Conservation (phyloP, 2,797 vertebrate genomes). For the Argentina silus region DNA sequence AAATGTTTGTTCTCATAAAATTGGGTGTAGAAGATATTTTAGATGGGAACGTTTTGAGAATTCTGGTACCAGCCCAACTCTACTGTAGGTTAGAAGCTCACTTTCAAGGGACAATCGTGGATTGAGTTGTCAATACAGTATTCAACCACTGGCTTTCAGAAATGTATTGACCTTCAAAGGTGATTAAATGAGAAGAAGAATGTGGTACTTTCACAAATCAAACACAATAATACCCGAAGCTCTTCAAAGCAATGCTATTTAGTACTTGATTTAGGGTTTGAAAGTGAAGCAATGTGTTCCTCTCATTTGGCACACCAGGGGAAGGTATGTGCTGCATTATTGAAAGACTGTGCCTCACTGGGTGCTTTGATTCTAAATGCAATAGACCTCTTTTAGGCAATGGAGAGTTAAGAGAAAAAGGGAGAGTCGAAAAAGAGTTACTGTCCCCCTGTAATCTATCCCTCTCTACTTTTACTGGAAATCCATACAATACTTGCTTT, state of each 20-base stretch:
- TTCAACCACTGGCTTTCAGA: background rate
- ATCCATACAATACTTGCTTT: conserved; percentile 61
- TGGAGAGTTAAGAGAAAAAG: conserved; percentile 37
- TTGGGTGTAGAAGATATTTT: too few species aligned
- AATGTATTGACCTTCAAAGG: background rate
- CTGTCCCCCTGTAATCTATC: conserved; percentile 41
- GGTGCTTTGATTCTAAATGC: conserved; percentile 62
- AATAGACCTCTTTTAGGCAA: conserved; percentile 59
- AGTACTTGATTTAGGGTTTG: conserved; percentile 37
- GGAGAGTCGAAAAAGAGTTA: background rate
- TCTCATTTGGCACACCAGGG: conserved; percentile 31
- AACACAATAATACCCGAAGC: conserved; percentile 8
- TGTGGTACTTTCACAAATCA: background rate
- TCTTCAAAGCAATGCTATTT: conserved; percentile 37
- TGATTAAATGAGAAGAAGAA: background rate
- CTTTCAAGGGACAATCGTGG: too few species aligned
- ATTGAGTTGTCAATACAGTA: too few species aligned
- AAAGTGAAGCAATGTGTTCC: conserved; percentile 31
- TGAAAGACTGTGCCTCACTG: conserved; percentile 50
- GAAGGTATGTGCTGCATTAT: conserved; percentile 59
- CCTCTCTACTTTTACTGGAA: conserved; percentile 40
- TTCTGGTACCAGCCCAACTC: background rate
- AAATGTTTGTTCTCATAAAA: too few species aligned
- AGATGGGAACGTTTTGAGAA: background rate
- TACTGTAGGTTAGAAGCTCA: too few species aligned